A percentile compares a stretch with the other conserved stretches of the same genome.
These are phyloP conservation scores for Apeltes quadracus DNA, from an alignment of 2,113 vertebrate genomes.

Conservation along the genomic window DNA sequence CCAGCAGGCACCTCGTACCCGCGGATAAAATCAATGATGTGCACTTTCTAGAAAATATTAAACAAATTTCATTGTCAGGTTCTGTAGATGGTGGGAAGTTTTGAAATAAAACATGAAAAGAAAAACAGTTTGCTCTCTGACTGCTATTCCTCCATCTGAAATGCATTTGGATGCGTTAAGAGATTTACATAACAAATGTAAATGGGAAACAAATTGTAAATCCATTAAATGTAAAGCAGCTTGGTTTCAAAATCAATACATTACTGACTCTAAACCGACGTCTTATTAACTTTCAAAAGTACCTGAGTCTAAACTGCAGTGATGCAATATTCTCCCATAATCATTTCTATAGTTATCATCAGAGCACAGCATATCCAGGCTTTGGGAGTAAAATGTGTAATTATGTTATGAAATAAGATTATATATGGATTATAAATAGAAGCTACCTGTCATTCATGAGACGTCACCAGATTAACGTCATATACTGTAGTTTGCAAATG, in stretches of 20 bases:
- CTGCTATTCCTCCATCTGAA: not conserved
- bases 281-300: conserved; percentile 9
- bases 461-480: not conserved
- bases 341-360: not conserved
- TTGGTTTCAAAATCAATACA: not conserved
- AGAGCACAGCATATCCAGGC: conserved; percentile 4
- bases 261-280: not conserved
- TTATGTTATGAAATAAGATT: not conserved
- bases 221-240: conserved; percentile 4
- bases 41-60: not conserved
- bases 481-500: not conserved
- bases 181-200: conserved; percentile 36
- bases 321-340: not conserved
- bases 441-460: not conserved
- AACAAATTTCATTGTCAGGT: not conserved
- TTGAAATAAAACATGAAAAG: conserved; percentile 12
- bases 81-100: not conserved
- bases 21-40: conserved; percentile 3
- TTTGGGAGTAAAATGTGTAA: not conserved
- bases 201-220: conserved; percentile 15
- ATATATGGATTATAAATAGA: not conserved
- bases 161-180: not conserved
- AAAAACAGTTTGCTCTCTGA: not conserved
- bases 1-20: conserved; percentile 14
- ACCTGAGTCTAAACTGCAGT: conserved; percentile 22